A percentile compares a stretch with the other conserved stretches of the same genome.
Evolutionary conservation across 2,113 vertebrate genomes (phyloP).

Genomic region (Lichenostomus cassidix): DNA sequence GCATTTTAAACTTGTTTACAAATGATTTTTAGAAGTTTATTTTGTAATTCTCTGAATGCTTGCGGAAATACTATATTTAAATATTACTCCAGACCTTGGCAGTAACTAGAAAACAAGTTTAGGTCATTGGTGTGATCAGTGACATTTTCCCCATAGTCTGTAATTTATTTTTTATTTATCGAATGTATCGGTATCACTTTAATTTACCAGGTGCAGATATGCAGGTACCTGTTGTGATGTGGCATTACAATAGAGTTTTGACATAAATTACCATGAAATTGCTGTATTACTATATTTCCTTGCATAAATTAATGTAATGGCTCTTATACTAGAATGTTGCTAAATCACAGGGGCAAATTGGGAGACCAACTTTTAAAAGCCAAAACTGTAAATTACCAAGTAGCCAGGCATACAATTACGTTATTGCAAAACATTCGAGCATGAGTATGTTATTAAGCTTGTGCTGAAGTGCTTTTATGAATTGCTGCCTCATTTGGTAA

Average conservation of each 20-base stretch:
- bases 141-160: not conserved
- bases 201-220: not conserved
- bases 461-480: constrained; percentile 58
- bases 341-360: constrained; percentile 1
- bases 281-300: constrained; percentile 20
- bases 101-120: constrained; percentile 34
- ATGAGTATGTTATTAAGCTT: not conserved
- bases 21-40: constrained; percentile 53
- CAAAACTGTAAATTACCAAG: constrained; percentile 12
- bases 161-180: constrained; percentile 55
- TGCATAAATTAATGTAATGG: constrained; percentile 19
- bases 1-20: constrained; percentile 65
- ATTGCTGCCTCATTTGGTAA: constrained; percentile 42
- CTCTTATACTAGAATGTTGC: not conserved
- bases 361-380: constrained; percentile 39
- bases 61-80: constrained; percentile 60
- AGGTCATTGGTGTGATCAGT: not conserved
- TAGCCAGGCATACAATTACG: not conserved
- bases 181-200: not conserved
- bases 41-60: constrained; percentile 56
- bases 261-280: not conserved
- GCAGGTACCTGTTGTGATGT: not conserved
- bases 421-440: not conserved
- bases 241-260: constrained; percentile 16
- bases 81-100: constrained; percentile 24